Evolutionary conservation across 2,888 invertebrate genomes (phyloP).

Genomic region (Therioaphis trifolii): DNA sequence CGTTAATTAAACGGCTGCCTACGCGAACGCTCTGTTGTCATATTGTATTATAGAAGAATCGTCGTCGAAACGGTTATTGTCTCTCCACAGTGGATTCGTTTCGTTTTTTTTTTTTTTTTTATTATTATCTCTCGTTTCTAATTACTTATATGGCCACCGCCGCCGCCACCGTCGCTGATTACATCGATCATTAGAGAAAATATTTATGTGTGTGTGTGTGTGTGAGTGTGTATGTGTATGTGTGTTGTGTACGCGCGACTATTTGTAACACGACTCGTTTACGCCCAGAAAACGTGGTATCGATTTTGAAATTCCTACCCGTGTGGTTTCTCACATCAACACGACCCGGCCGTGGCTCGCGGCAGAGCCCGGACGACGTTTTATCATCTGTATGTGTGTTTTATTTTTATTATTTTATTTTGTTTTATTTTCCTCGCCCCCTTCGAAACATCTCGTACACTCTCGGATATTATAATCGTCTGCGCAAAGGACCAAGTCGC

Average conservation of each 20-base stretch:
- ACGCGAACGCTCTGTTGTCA: constrained; percentile 18
- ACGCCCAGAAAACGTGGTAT: constrained; percentile 47
- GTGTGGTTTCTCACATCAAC: constrained; percentile 13
- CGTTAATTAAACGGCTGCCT: constrained; percentile 61
- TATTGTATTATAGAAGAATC: background rate
- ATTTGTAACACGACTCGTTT: constrained; percentile 49
- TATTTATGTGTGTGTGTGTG: background rate
- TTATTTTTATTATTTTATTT: background rate
- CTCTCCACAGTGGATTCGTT: background rate
- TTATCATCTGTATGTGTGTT: background rate
- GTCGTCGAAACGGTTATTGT: constrained; percentile 33
- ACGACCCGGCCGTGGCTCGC: background rate
- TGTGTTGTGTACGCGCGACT: background rate
- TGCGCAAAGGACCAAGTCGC: background rate
- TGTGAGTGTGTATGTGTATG: background rate
- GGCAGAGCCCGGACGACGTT: background rate
- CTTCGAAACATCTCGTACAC: background rate
- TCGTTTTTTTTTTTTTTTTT: background rate
- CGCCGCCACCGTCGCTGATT: constrained; percentile 14
- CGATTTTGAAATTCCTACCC: constrained; percentile 28
- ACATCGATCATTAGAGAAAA: constrained; percentile 57
- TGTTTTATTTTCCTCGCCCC: background rate
- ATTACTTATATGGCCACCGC: constrained; percentile 2
- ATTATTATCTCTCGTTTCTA: constrained; percentile 27
- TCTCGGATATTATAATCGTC: background rate